These are phyloP conservation scores for Phoeniculus purpureus DNA, from an alignment of 2,797 vertebrate species.

Conservation along the genomic window DNA sequence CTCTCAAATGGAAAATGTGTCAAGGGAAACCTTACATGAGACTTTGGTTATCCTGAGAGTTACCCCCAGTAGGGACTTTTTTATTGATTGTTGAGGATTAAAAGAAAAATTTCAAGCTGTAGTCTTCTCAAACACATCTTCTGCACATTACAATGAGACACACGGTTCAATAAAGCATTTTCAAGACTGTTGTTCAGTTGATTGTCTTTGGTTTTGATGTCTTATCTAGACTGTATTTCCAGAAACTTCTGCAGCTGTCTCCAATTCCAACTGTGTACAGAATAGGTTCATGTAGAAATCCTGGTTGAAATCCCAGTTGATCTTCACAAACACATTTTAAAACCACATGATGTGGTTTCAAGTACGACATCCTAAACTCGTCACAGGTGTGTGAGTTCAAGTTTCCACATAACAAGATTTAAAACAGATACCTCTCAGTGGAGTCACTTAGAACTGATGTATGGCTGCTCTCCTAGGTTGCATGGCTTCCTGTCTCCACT, in stretches of 20 bases:
- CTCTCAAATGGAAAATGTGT: constrained; percentile 71
- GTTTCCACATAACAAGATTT: not conserved
- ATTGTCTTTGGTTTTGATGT: constrained; percentile 77
- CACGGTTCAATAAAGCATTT: constrained; percentile 87
- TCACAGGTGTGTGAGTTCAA: not conserved
- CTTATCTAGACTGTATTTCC: not conserved
- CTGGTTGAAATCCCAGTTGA: not conserved
- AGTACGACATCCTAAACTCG: not conserved
- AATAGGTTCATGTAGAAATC: not conserved
- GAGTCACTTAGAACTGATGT: accelerated
- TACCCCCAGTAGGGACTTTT: constrained; percentile 51
- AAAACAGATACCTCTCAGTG: not conserved
- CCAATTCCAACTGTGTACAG: not conserved
- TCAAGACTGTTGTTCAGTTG: constrained; percentile 83
- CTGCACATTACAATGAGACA: constrained; percentile 82
- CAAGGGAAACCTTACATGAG: constrained; percentile 51
- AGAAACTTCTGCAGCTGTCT: not conserved
- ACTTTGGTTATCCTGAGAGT: constrained; percentile 72
- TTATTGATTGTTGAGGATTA: constrained; percentile 78
- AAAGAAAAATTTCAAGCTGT: constrained; percentile 80
- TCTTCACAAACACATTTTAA: not conserved
- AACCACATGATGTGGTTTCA: not conserved
- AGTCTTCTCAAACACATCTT: constrained; percentile 82
- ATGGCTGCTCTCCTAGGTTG: accelerated
- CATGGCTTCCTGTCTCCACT: accelerated